Conservation (phyloP, 2,888 invertebrate species). For the Nesidiocoris tenuis region DNA sequence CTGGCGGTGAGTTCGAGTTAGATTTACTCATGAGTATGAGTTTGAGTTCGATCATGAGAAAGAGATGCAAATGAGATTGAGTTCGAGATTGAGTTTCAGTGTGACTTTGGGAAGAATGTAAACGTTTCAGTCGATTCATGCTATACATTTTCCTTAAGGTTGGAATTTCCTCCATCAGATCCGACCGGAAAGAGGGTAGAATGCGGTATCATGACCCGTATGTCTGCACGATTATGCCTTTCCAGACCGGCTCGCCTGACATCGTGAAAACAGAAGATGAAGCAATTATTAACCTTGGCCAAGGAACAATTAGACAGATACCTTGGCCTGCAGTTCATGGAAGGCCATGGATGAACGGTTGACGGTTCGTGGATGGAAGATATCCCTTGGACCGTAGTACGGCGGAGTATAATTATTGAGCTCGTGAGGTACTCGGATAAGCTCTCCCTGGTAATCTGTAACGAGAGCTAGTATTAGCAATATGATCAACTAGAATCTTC, state of each 20-base stretch:
- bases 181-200: too few species aligned
- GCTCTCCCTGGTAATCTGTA: constrained; percentile 17
- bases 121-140: too few species aligned
- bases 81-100: too few species aligned
- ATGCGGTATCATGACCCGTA: background rate
- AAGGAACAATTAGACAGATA: constrained; percentile 11
- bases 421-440: constrained; percentile 1
- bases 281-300: constrained; percentile 6
- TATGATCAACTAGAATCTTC: constrained; percentile 6
- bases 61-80: too few species aligned
- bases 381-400: background rate
- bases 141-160: too few species aligned
- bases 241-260: background rate
- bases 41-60: too few species aligned
- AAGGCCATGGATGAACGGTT: background rate
- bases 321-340: background rate
- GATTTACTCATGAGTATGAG: too few species aligned
- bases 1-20: too few species aligned
- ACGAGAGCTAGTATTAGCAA: constrained; percentile 24
- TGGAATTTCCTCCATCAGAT: too few species aligned
- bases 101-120: too few species aligned
- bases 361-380: background rate
- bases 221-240: constrained; percentile 8
- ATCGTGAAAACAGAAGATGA: constrained; percentile 13
- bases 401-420: constrained; percentile 12